phyloP scores from a whole-genome alignment of 2,888 invertebrate species.

The Diabrotica balteata region DNA sequence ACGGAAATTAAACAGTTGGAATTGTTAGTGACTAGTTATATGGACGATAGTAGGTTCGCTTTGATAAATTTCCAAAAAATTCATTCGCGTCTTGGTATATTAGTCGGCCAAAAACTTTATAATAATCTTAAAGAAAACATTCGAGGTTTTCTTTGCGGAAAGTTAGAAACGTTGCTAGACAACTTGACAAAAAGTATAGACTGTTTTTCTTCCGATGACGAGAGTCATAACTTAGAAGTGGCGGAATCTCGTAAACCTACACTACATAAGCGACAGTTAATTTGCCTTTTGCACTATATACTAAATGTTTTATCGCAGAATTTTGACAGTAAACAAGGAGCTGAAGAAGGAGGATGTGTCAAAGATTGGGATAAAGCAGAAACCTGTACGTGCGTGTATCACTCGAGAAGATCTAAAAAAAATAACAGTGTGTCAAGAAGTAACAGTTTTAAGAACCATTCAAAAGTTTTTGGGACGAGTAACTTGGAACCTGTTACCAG shows the following conservation, averaged over 20 bases:
- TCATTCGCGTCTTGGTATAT: constrained; percentile 70
- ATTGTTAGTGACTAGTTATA: constrained; percentile 72
- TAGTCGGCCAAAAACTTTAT: constrained; percentile 67
- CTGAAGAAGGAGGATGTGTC: constrained; percentile 65
- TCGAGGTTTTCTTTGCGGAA: constrained; percentile 31
- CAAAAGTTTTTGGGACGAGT: constrained; percentile 44
- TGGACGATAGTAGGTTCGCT: constrained; percentile 70
- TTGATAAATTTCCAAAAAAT: constrained; percentile 69
- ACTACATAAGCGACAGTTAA: constrained; percentile 61
- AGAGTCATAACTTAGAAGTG: constrained; percentile 55
- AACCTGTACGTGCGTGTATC: constrained; percentile 72
- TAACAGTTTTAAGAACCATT: constrained; percentile 52
- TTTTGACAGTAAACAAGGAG: constrained; percentile 60
- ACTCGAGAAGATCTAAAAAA: constrained; percentile 63
- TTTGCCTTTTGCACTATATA: constrained; percentile 60
- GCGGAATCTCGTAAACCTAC: constrained; percentile 49
- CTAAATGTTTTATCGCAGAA: constrained; percentile 52
- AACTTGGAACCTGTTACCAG: constrained; percentile 51
- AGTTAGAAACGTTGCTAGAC: constrained; percentile 42
- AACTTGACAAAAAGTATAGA: constrained; percentile 56
- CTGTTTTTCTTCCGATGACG: constrained; percentile 67
- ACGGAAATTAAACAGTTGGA: constrained; percentile 74
- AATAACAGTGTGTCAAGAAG: constrained; percentile 65
- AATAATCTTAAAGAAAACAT: constrained; percentile 53
- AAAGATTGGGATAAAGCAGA: constrained; percentile 65